Evolutionary conservation across 2,888 invertebrate genomes (phyloP).

Genomic region (Hypomecis punctinalis): DNA sequence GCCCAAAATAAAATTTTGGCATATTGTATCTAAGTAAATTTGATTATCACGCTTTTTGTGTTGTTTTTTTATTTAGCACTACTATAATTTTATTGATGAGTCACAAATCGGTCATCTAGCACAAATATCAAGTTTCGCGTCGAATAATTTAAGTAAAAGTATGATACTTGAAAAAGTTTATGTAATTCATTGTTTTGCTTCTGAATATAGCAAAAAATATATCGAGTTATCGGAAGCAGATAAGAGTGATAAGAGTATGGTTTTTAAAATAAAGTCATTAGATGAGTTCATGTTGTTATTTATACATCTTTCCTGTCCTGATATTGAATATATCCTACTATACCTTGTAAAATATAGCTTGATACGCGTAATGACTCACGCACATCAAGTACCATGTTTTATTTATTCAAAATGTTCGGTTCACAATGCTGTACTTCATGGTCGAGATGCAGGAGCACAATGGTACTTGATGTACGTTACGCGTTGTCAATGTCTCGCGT

Average conservation of each 20-base stretch:
- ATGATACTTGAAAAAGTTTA: constrained; percentile 7
- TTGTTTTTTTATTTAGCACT: not conserved
- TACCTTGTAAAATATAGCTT: too few species aligned
- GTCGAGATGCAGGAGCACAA: too few species aligned
- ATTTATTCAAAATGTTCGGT: too few species aligned
- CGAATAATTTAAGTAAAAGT: constrained; percentile 8
- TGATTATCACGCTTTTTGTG: not conserved
- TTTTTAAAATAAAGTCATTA: constrained; percentile 23
- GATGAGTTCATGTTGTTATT: constrained; percentile 12
- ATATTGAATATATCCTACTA: not conserved
- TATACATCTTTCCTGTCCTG: not conserved
- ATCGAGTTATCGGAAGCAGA: constrained; percentile 19
- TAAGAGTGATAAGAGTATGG: constrained; percentile 8
- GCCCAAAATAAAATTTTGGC: constrained; percentile 32
- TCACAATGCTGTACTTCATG: too few species aligned
- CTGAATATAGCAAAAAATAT: constrained; percentile 1
- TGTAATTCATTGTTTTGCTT: constrained; percentile 13
- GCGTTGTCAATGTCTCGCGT: too few species aligned
- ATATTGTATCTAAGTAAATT: constrained; percentile 8
- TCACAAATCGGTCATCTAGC: not conserved
- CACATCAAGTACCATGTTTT: too few species aligned
- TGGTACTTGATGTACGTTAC: too few species aligned
- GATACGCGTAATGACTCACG: too few species aligned
- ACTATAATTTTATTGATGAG: not conserved
- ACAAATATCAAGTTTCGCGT: constrained; percentile 12